Evolutionary conservation across 2,797 vertebrate genomes (phyloP).

Genomic region (Toxotes lorentzi): DNA sequence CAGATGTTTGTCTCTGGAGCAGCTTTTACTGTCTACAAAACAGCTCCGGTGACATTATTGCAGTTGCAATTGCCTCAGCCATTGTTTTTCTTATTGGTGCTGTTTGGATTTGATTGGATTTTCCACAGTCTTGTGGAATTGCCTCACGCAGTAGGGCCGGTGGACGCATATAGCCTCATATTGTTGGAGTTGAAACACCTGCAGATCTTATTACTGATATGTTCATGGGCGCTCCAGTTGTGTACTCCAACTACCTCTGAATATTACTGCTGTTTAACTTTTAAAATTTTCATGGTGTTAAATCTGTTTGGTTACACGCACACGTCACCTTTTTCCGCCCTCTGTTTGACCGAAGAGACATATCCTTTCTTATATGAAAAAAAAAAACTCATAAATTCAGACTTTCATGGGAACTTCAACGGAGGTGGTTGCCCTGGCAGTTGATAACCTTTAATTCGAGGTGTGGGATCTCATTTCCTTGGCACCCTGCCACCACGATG

Average conservation of each 20-base stretch:
- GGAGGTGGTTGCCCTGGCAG: slow-evolving; percentile 54
- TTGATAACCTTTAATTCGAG: slow-evolving; percentile 77
- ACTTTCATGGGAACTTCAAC: slow-evolving; percentile 45
- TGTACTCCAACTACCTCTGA: slow-evolving; percentile 42
- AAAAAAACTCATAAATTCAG: slow-evolving; percentile 22
- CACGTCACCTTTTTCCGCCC: background rate
- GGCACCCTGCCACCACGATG: slow-evolving; percentile 72
- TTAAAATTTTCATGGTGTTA: slow-evolving; percentile 22
- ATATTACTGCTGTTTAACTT: slow-evolving; percentile 44
- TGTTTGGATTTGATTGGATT: slow-evolving; percentile 83
- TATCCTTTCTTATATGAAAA: slow-evolving; percentile 28
- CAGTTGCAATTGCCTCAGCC: slow-evolving; percentile 74
- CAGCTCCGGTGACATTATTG: slow-evolving; percentile 83
- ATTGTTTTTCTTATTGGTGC: slow-evolving; percentile 81
- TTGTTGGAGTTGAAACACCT: slow-evolving; percentile 68
- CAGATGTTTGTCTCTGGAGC: slow-evolving; percentile 85
- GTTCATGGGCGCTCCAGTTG: slow-evolving; percentile 48
- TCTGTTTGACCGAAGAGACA: slow-evolving; percentile 8
- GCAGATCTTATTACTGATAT: slow-evolving; percentile 71
- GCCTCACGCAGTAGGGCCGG: slow-evolving; percentile 58
- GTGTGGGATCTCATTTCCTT: slow-evolving; percentile 69
- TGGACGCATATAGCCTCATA: slow-evolving; percentile 61
- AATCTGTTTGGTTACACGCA: slow-evolving; percentile 29
- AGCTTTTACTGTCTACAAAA: slow-evolving; percentile 83
- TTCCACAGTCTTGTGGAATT: slow-evolving; percentile 74